A percentile compares a stretch with the other conserved stretches of the same genome.
These are phyloP conservation scores for Scaptomyza cyrtandrae DNA, from an alignment of 2,888 invertebrate genomes.

Conservation along the genomic window DNA sequence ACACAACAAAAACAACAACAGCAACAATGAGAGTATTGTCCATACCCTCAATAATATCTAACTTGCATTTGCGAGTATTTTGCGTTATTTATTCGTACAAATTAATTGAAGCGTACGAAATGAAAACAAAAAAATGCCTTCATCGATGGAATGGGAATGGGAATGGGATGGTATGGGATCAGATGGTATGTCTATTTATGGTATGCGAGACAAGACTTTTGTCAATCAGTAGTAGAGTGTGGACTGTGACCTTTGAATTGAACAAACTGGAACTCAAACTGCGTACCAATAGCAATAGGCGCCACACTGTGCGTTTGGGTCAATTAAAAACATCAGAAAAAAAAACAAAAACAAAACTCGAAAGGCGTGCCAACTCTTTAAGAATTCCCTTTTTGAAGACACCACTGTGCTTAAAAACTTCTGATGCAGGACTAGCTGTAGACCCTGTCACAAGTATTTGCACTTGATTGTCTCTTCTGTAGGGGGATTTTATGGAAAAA, in stretches of 20 bases:
- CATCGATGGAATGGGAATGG: conserved; percentile 19
- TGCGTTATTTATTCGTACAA: conserved; percentile 64
- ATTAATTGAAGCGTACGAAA: conserved; percentile 64
- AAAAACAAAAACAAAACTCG: neutral
- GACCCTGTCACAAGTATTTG: conserved; percentile 5
- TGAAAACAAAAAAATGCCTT: conserved; percentile 18
- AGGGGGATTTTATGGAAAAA: conserved; percentile 13
- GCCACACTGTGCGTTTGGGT: conserved; percentile 33
- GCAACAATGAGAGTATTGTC: conserved; percentile 2
- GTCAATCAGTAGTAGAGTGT: conserved; percentile 54
- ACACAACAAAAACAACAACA: conserved; percentile 26
- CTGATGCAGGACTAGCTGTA: conserved; percentile 11
- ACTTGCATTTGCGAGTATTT: conserved; percentile 54
- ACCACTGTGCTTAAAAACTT: conserved; percentile 10
- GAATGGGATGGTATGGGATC: neutral
- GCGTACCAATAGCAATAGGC: conserved; percentile 11
- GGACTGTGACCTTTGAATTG: conserved; percentile 52
- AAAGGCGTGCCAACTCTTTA: conserved; percentile 3
- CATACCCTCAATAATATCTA: conserved; percentile 39
- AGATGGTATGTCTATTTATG: conserved; percentile 37
- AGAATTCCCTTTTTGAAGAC: neutral
- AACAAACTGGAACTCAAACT: conserved; percentile 26
- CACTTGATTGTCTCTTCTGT: conserved; percentile 26
- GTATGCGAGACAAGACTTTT: conserved; percentile 27
- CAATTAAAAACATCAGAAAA: conserved; percentile 37